Evolutionary conservation across 2,888 invertebrate genomes (phyloP), one percentile per base, ranked within the genome.

Genomic region (Diogma glabrata): DNA sequence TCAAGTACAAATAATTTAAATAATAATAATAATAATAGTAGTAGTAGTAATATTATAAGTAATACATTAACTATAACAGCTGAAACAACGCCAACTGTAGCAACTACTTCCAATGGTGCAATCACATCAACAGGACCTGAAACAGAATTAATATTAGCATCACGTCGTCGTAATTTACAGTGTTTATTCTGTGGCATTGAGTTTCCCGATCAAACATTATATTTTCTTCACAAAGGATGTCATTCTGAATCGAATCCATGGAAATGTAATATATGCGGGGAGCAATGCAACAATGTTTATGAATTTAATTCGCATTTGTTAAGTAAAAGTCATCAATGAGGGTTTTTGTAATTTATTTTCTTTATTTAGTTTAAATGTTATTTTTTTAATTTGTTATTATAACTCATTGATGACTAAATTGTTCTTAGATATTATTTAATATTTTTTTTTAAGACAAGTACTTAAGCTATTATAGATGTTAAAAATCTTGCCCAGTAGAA

Each of bases 261-360:
- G 79, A 93, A 93, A 72, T 95, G 95, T 72, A 96, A 96, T 73
- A 90, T 96, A 60, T 97, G 96, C 70, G 95, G 95, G 47, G 90
- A 92, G 69, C 86, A 88, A 67, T 92, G 92, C 71, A 86, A 85
- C 70, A 92, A 94, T 66, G 87, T 94, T 51, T 95, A 95, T 73
- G 93, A 95, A 71, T 96, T 96, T 76, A 93, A 94, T 76, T 90
- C 92, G 61, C 93, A 94, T 78, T 78, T 93, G 67, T 76, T 93
- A 60, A 92, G 92, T 72, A 91, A 91, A 72, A 90, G 89, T 71
- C 92, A 92, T 73, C 90, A 92, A 77, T 82, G 46, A 59, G 43
- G 43, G 43, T 43, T 20, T 20, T 43, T 43, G 20, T 43, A 43
- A 40, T n/a, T n/a, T n/a, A n/a, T n/a, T n/a, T n/a, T n/a, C n/a